Base-by-base conservation (phyloP, 1,140 invertebrate species). In the Hycleus phaleratus region DNA sequence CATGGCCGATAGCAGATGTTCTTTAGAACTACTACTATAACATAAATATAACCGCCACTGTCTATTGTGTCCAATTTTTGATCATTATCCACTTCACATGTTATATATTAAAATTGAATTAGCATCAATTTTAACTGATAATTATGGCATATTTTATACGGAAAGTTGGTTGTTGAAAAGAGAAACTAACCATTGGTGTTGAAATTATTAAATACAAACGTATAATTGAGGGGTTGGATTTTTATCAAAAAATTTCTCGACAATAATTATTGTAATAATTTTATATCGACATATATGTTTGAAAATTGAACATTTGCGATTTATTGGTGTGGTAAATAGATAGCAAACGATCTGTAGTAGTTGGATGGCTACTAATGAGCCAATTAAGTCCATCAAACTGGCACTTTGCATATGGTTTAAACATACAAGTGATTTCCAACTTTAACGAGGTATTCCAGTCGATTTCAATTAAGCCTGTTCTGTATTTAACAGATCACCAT, bases 11-110 rank as follows among this genome's bases (percentile, higher is more conserved):
- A 55, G 54, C 64, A 66, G 65, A 56, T 66, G 65, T 64, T 66
- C 60, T 50, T 32, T 32, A 64, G 60, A 58, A 61, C 59, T 60
- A 48, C 58, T 45, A 32, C 7, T 12, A 12, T 12, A 12, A 12
- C 12, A 32, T 32, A 45, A 60, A 63, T 60, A 45, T 45, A 45
- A 53, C 51, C 51, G 25, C 46, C 50, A 63, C 50, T 58, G 42
- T 39, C 58, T 58, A 63, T 63, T 63, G 62, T 63, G 38, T 56
- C 56, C 59, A 46, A 54, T 44, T 32, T 56, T 53, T 42, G 44
- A 53, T 53, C 42, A 60, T 63, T 63, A 63, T 63, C 54, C 61
- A 63, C 61, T 63, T 60, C 59, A 53, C 51, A 53, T 63, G 48
- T 63, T 63, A 45, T 63, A 32, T 32, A 32, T 32, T 48, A 32